Evolutionary conservation across 2,797 vertebrate species (phyloP), one percentile per base, ranked within the genome.

Genomic region (Bovichtus diacanthus): DNA sequence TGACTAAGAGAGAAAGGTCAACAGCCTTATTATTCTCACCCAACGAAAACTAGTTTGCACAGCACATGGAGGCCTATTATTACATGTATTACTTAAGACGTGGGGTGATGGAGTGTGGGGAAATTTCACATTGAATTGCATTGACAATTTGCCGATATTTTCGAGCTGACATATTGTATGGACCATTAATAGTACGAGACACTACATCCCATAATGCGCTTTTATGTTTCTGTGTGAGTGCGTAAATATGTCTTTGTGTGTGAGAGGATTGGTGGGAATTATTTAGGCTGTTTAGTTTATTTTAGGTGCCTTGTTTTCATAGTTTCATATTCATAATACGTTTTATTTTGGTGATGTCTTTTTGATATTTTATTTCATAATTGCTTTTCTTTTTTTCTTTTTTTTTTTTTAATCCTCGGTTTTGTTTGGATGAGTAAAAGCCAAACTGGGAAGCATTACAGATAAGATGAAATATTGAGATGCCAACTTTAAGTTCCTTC

Each of bases 401-500:
- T 7, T 34, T 31, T 31, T 34, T 9, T 23, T 34, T 3, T 21
- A 9, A 25, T 12, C 13, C 1, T 39, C 8, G 5, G 25, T n/a
- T 50, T 15, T 29, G 16, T 55, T 44, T 62, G 18, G 39, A 2
- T 39, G 23, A 19, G 3, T 60, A 21, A 29, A 34, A 70, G 11
- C 21, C 34, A 27, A 55, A 53, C 7, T 19, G 6, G 19, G 27
- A 53, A 25, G 8, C n/a, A 27, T 13, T 58, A 27, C 2, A 56
- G 8, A 4, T 2, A n/a, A 25, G 34, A 29, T 15, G n/a, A 6
- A 16, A 21, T 25, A 59, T 25, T 2, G 16, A 39, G 46, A 31
- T 3, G 13, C 0, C 13, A 29, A 15, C 1, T 0, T 9, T 4
- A 21, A 16, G 12, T 31, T 27, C 1, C 1, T 12, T 23, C 19